phyloP scores from a whole-genome alignment of 2,888 invertebrate species.

The Allygus modestus region DNA sequence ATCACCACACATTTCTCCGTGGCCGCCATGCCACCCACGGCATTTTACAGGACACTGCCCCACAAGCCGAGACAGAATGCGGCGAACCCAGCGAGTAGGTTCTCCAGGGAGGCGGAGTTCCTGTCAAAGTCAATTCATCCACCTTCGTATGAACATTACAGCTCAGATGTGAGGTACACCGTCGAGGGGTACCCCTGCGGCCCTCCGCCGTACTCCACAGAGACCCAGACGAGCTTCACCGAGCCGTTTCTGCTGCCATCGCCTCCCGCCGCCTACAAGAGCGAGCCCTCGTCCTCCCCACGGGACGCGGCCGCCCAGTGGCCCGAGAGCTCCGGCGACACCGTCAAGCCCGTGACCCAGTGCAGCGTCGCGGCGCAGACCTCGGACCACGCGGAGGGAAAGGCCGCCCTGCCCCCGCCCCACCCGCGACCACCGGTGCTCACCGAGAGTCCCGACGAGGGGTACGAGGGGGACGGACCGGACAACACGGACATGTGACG shows the following conservation, averaged over 20 bases:
- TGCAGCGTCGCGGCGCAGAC: conserved; percentile 64
- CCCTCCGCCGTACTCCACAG: conserved; percentile 70
- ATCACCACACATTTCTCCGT: conserved; percentile 74
- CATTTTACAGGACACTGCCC: conserved; percentile 84
- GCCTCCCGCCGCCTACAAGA: conserved; percentile 68
- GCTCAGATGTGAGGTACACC: conserved; percentile 83
- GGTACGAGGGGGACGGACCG: conserved; percentile 87
- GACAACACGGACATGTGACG: conserved; percentile 84
- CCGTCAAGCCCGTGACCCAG: conserved; percentile 66
- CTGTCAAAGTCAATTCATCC: conserved; percentile 77
- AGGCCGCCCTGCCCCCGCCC: conserved; percentile 76
- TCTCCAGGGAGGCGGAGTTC: conserved; percentile 82
- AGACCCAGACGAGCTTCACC: conserved; percentile 52
- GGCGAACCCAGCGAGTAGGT: conserved; percentile 74
- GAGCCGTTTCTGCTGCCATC: conserved; percentile 67
- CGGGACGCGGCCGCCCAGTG: conserved; percentile 67
- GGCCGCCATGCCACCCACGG: conserved; percentile 67
- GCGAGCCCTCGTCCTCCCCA: conserved; percentile 51
- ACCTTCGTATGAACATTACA: conserved; percentile 74
- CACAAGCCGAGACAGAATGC: conserved; percentile 79
- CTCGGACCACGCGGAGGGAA: conserved; percentile 21
- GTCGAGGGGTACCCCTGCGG: conserved; percentile 88
- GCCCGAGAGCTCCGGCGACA: conserved; percentile 68
- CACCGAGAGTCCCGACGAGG: conserved; percentile 92
- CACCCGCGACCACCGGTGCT: conserved; percentile 74